These are phyloP conservation scores for Saccopteryx bilineata DNA, from an alignment of 2,113 vertebrate genomes.

Conservation along the genomic window DNA sequence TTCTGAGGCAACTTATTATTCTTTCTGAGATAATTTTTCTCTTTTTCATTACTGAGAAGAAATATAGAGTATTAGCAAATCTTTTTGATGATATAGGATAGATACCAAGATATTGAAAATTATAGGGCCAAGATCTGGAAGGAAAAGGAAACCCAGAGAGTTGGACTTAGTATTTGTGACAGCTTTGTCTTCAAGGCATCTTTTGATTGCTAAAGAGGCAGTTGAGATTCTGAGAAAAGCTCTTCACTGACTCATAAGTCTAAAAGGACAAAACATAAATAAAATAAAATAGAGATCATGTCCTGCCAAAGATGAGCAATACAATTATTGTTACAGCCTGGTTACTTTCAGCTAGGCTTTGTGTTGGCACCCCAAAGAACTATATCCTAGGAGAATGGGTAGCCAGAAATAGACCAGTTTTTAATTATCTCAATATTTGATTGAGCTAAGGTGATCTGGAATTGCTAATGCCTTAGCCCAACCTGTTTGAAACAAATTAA, in stretches of 20 bases:
- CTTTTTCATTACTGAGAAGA: neutral
- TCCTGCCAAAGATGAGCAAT: neutral
- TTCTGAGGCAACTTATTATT: neutral
- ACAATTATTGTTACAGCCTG: no score
- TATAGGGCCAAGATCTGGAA: neutral
- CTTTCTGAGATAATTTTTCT: conserved; percentile 30
- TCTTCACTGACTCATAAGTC: neutral
- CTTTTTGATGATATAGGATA: neutral
- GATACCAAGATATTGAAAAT: neutral
- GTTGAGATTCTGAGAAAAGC: neutral
- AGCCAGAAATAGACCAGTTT: neutral
- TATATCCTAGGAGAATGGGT: neutral
- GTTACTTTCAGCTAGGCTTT: neutral
- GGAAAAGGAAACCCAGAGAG: neutral
- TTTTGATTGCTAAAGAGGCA: neutral
- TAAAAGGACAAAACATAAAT: neutral
- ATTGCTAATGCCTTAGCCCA: neutral
- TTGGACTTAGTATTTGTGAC: neutral
- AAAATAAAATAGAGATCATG: neutral
- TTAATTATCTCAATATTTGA: neutral
- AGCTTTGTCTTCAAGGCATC: neutral
- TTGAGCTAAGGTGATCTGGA: neutral
- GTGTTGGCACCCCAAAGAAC: neutral
- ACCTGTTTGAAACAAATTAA: conserved; percentile 6
- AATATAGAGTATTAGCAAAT: neutral